These are phyloP conservation scores for Rhynchotus rufescens DNA, from an alignment of 2,797 vertebrate genomes.

Conservation along the genomic window DNA sequence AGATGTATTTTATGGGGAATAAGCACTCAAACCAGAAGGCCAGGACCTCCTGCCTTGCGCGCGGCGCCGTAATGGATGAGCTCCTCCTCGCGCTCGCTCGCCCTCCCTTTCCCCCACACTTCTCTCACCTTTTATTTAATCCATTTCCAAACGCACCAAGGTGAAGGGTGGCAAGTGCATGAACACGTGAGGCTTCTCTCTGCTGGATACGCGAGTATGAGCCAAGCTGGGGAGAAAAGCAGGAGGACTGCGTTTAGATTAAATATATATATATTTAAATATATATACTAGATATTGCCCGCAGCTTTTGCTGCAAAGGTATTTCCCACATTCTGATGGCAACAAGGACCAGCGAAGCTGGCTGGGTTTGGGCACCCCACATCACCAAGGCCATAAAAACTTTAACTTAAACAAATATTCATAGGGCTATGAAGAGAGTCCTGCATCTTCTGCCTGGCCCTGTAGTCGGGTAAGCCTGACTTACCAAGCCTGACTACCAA, in stretches of 20 bases:
- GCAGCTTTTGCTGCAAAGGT: neutral
- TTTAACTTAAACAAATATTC: neutral
- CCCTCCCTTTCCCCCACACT: neutral
- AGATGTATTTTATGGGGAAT: slow-evolving; percentile 73
- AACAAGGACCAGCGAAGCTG: neutral
- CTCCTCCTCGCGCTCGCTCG: neutral
- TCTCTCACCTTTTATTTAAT: slow-evolving; percentile 61
- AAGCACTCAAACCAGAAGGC: slow-evolving; percentile 69
- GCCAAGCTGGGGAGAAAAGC: neutral
- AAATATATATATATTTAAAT: neutral
- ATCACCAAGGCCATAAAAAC: neutral
- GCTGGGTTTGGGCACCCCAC: neutral
- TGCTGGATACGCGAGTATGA: neutral
- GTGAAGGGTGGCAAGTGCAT: slow-evolving; percentile 14
- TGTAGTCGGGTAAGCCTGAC: no score
- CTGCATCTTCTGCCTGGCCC: neutral
- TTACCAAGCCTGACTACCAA: no score
- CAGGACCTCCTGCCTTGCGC: slow-evolving; percentile 60
- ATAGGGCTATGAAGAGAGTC: no score
- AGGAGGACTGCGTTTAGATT: neutral
- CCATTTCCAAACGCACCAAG: neutral
- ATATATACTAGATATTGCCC: neutral
- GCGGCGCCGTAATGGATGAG: slow-evolving; percentile 59
- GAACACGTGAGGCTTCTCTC: neutral
- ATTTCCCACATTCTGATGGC: neutral